Evolutionary conservation across 1,140 invertebrate species (phyloP).

Genomic region (Leptinotarsa texana): DNA sequence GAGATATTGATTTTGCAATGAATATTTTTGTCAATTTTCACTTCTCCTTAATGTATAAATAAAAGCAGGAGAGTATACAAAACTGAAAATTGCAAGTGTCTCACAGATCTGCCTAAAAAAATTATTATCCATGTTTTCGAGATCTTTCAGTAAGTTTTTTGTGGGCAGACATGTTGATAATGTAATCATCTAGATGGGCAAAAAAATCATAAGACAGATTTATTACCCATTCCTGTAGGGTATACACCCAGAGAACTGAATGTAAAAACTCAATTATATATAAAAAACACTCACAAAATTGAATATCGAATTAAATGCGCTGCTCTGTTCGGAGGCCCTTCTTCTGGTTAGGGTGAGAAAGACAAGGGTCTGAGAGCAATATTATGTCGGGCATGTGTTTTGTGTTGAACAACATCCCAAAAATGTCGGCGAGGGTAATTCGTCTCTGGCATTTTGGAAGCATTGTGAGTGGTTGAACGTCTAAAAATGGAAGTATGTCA

Average conservation of each 20-base stretch:
- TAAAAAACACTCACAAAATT: not conserved
- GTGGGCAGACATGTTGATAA: too few species aligned
- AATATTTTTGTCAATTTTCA: too few species aligned
- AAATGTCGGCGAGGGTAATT: not conserved
- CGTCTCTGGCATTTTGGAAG: not conserved
- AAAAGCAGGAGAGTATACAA: too few species aligned
- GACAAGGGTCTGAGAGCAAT: not conserved
- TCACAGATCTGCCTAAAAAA: too few species aligned
- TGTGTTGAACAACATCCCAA: conserved; percentile 5
- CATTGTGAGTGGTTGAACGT: too few species aligned
- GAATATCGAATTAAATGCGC: not conserved
- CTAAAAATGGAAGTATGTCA: too few species aligned
- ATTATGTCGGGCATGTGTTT: not conserved
- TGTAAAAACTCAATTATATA: conserved; percentile 4
- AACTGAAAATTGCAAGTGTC: too few species aligned
- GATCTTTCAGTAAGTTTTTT: too few species aligned
- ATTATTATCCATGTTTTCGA: too few species aligned
- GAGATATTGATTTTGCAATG: too few species aligned
- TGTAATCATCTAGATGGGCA: too few species aligned
- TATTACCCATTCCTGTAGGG: not conserved
- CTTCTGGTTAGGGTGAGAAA: not conserved
- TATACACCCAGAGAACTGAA: not conserved
- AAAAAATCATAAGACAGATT: not conserved
- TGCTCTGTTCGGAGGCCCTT: not conserved
- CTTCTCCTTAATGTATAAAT: too few species aligned